Percentiles rank a stretch among this genome's conserved stretches.
These are phyloP conservation scores for Coelogynopora nodosa DNA, from an alignment of 2,888 invertebrate species.

Conservation along the genomic window DNA sequence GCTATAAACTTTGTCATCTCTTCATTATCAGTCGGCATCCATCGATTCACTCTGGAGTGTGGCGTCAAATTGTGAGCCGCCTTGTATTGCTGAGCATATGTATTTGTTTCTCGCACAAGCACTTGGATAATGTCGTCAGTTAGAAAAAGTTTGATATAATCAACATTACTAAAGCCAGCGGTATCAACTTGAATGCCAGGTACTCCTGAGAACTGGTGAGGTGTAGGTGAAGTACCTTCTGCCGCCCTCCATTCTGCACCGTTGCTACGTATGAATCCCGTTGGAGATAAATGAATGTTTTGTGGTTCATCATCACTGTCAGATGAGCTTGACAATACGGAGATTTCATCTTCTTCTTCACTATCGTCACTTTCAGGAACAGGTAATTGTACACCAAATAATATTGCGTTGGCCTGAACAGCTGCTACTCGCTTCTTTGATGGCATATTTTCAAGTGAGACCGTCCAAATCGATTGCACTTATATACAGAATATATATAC, in stretches of 20 bases:
- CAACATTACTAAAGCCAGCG: neutral
- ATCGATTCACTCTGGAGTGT: neutral
- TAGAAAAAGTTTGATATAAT: constrained; percentile 21
- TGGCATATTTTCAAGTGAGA: neutral
- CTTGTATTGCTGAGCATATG: neutral
- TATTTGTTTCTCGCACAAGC: constrained; percentile 2
- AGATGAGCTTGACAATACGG: no score
- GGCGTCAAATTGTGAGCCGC: neutral
- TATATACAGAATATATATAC: no score
- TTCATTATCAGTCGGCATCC: constrained; percentile 6
- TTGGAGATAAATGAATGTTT: constrained; percentile 5
- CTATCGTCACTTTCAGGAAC: neutral
- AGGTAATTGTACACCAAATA: neutral
- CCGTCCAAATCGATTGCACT: no score
- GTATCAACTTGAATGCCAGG: neutral
- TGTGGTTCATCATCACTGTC: neutral
- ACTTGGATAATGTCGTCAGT: constrained; percentile 23
- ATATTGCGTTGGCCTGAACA: neutral
- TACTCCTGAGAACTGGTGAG: constrained; percentile 5
- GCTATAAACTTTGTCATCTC: constrained; percentile 30
- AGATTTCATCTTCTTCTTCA: neutral
- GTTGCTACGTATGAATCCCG: neutral
- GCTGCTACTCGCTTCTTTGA: neutral
- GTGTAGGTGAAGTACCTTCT: constrained; percentile 10
- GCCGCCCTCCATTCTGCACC: neutral